Conservation (phyloP, 2,113 vertebrate genomes). For the Eira barbara region DNA sequence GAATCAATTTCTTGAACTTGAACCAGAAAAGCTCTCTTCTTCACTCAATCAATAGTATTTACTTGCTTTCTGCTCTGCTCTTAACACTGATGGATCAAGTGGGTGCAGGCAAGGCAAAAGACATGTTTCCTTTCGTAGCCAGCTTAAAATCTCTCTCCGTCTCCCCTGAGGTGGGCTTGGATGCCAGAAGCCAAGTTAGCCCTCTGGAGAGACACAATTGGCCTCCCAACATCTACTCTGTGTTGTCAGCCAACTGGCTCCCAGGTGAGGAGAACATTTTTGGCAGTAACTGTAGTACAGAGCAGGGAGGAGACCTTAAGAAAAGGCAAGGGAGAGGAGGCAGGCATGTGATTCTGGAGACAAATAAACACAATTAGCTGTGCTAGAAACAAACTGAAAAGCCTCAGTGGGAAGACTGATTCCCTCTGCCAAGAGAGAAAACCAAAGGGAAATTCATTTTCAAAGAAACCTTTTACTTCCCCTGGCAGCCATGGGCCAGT, state of each 20-base stretch:
- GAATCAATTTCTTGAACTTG: background rate
- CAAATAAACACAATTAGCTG: constrained; percentile 64
- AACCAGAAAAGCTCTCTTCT: background rate
- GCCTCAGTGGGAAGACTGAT: constrained; percentile 34
- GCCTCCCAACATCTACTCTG: background rate
- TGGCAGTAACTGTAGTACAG: constrained; percentile 36
- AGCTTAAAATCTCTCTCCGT: background rate
- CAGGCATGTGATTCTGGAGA: constrained; percentile 37
- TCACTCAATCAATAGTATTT: background rate
- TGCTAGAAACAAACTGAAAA: constrained; percentile 59
- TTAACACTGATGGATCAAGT: background rate
- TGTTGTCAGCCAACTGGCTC: constrained; percentile 55
- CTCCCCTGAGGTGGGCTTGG: background rate
- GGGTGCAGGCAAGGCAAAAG: background rate
- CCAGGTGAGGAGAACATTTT: constrained; percentile 45
- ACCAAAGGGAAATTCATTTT: constrained; percentile 30
- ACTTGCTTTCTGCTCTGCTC: constrained; percentile 9
- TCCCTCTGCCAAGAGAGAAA: constrained; percentile 53
- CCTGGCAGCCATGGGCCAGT: background rate
- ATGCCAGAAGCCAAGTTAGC: background rate
- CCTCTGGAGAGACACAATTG: background rate
- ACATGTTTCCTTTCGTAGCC: background rate
- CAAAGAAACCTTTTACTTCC: constrained; percentile 43
- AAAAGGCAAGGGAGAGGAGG: constrained; percentile 50
- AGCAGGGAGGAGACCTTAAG: constrained; percentile 50